Base-by-base conservation (phyloP, 2,888 invertebrate species). In the Achlya flavicornis region DNA sequence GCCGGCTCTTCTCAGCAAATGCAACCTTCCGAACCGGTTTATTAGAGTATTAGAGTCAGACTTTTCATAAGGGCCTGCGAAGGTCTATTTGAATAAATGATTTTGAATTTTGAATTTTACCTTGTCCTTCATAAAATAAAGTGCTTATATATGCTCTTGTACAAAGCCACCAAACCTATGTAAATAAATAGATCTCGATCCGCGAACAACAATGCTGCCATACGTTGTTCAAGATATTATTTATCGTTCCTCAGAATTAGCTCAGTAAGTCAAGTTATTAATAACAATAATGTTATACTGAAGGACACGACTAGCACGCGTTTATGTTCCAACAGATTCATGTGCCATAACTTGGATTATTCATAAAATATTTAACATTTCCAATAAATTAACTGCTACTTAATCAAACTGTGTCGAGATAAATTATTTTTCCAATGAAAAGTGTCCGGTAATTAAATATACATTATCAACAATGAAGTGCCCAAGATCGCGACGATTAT, bases 361-460 rank as follows among this genome's bases (percentile, higher is more conserved):
- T 14, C 11, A 26, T 61, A 35, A 62, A 58, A 32, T 58, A 35
- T 61, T 58, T 61, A 63, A 46, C 57, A 63, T 43, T 59, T 26
- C 63, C 57, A 67, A 65, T 68, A 68, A 71, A 70, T 70, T 69
- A 67, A 71, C 66, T 58, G 65, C 46, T 43, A 66, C 65, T 74
- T 69, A 71, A 70, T 77, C 71, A 71, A 60, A 59, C 64, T 53
- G 59, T 48, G 57, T 61, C 62, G 35, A 68, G 63, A 69, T 72
- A 73, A 73, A 70, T 69, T 66, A 64, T 63, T 66, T 68, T 67
- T 69, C 66, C 69, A 67, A 73, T 74, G 69, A 71, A 70, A 53
- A 73, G 66, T 73, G 70, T 72, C 68, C 71, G 67, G 70, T 75
- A 71, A 76, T 78, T 75, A 75, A 71, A 76, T 72, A 71, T 67